Conservation (phyloP, 2,797 vertebrate genomes). For the Microctenopoma stevenorrisi region DNA sequence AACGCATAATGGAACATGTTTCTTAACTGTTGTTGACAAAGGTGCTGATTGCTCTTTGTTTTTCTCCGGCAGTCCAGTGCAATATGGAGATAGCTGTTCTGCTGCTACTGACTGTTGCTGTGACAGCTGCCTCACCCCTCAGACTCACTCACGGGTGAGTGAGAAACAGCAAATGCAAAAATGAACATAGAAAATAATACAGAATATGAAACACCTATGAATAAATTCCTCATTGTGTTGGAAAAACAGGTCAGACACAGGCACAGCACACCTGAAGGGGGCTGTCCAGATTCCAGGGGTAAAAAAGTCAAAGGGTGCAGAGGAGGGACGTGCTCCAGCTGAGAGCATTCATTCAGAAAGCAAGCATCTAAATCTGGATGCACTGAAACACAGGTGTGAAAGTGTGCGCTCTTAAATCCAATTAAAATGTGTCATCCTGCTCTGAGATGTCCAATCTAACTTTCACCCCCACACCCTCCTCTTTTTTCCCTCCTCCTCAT, state of each 20-base stretch:
- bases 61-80: constrained; percentile 55
- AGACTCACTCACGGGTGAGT: constrained; percentile 65
- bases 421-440: not conserved
- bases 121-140: constrained; percentile 68
- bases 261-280: constrained; percentile 29
- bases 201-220: too few species aligned
- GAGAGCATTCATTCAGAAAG: constrained; percentile 61
- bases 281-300: constrained; percentile 28
- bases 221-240: constrained; percentile 12
- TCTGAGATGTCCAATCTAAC: not conserved
- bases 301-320: constrained; percentile 39
- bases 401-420: not conserved
- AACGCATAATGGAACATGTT: not conserved
- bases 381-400: constrained; percentile 69
- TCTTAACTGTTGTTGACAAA: not conserved
- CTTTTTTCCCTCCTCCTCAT: constrained; percentile 1
- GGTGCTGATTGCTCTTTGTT: not conserved
- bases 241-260: constrained; percentile 58
- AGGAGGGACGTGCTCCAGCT: constrained; percentile 36
- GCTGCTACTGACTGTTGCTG: constrained; percentile 73
- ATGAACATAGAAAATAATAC: not conserved
- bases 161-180: constrained; percentile 2
- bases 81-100: constrained; percentile 80
- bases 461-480: not conserved
- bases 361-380: constrained; percentile 36